These are phyloP conservation scores for fruit fly (Drosophila melanogaster) DNA, from an alignment of 1,140 invertebrate genomes.

Conservation along the genomic window Release_6_plus_ISO1_MT NT_033779.5:22160001-22160500, in stretches of 20 bases:
- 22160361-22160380: conserved; percentile 58
- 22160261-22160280: conserved; percentile 89
- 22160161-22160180: conserved; percentile 8
- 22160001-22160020: no score
- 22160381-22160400: not conserved
- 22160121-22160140: not conserved
- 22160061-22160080: no score
- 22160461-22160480: no score
- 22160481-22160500: no score
- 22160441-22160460: no score
- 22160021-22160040: no score
- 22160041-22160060: no score
- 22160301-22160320: conserved; percentile 52
- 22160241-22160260: conserved; percentile 96
- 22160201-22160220: conserved; percentile 85
- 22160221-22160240: conserved; percentile 93
- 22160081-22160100: no score
- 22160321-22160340: conserved; percentile 72
- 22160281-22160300: conserved; percentile 66
- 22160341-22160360: conserved; percentile 89
- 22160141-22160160: not conserved
- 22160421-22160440: no score
- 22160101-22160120: not conserved
- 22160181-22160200: conserved; percentile 35
- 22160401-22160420: no score